Evolutionary conservation across 2,113 vertebrate genomes (phyloP).

Genomic region (Stictonetta naevosa): DNA sequence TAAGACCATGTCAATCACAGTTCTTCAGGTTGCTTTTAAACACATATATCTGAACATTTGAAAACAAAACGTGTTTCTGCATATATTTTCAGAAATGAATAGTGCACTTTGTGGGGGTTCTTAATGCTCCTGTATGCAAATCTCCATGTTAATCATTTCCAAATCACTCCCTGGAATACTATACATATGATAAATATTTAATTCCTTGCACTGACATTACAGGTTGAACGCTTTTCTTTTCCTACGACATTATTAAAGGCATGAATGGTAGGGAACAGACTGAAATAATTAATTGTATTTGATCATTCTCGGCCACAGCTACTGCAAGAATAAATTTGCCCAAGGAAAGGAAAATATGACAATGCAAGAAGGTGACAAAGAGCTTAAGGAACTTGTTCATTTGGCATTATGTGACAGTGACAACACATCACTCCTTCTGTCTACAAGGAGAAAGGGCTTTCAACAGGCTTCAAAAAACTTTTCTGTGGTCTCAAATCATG

Average conservation of each 20-base stretch:
- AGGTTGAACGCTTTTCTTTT: background rate
- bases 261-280: background rate
- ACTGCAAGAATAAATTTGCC: background rate
- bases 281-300: background rate
- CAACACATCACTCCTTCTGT: background rate
- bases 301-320: background rate
- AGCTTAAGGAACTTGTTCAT: background rate
- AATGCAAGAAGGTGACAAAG: background rate
- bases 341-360: background rate
- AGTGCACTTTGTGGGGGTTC: background rate
- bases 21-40: background rate
- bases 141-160: background rate
- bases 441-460: background rate
- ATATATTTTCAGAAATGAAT: constrained; percentile 9
- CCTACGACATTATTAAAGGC: background rate
- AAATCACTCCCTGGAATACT: background rate
- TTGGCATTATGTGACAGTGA: background rate
- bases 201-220: constrained; percentile 5
- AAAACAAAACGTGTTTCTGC: constrained; percentile 18
- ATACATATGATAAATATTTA: constrained; percentile 37
- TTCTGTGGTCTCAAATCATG: background rate
- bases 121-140: constrained; percentile 8
- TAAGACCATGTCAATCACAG: background rate
- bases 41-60: background rate
- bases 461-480: background rate